Base-by-base conservation (phyloP, 2,888 invertebrate species). In the Ectemnius continuus region DNA sequence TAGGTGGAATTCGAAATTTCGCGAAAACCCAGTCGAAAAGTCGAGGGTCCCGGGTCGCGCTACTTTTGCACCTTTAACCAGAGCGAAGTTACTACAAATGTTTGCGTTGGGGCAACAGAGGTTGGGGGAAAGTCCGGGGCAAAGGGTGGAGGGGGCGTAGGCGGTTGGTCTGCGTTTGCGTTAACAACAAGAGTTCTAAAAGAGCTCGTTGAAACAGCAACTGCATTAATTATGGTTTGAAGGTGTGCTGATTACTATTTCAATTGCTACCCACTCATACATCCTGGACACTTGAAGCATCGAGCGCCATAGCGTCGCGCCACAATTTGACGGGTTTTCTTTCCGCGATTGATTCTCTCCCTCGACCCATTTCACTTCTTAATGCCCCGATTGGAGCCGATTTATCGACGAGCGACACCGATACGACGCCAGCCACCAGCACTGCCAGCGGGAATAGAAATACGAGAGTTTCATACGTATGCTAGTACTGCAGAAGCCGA, bases 301-400 rank as follows among this genome's bases (percentile, higher is more conserved):
- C 36, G 5, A 36, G 36, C 36, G 36, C 36, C 36, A 36, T 36
- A 36, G 8, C 6, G 52, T 52, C 62, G 58, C 68, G 64, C 66
- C 65, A 75, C 74, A 75, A 66, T 76, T 68, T 67, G 68, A 57
- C 57, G 67, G 23, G 58, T 68, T 68, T 76, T 66, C 71, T 67
- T 68, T 65, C 57, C 48, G 58, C 76, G 75, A 76, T 76, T 75
- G 76, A 76, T 76, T 75, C 76, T 70, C 13, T 68, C 61, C n/a
- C n/a, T 20, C 68, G 67, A 68, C 67, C 72, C 62, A 36, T 36
- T 36, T 36, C 70, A 74, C 70, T 76, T 76, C 76, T 74, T 70
- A 76, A 73, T 76, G 64, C 74, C 45, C 52, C 64, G 73, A 64
- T 73, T 65, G 74, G 64, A 36, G 45, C 58, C 70, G 67, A 76